Base-by-base conservation (phyloP, 2,888 invertebrate genomes). In the Netelia inedita region DNA sequence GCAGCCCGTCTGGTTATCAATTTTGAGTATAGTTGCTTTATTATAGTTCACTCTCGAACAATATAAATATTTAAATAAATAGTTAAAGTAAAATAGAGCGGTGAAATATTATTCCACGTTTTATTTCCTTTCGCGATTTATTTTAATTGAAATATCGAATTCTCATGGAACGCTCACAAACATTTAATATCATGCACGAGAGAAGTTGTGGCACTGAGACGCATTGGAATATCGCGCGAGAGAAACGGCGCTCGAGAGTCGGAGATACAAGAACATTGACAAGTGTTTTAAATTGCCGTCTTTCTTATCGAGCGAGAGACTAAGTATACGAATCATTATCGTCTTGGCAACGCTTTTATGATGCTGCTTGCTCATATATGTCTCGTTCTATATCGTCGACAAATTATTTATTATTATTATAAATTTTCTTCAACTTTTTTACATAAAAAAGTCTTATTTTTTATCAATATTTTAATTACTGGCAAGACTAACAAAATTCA, bases 201-300 rank as follows among this genome's bases (percentile, higher is more conserved):
- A 14, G 2, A 46, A 46, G 46, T 46, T 46, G 14, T 46, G 14
- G 14, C 3, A 46, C 46, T 46, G 46, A 14, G 1, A 14, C 2
- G 11, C 3, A 14, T 2, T 46, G 46, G 50, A 81, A 80, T 41
- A 57, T 65, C 21, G 23, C 21, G 16, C 35, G 57, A 14, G 46
- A 55, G 69, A 28, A 21, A 55, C 55, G 71, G 63, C 55, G 43
- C 35, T 55, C 19, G 57, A 21, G 21, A 16, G 43, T 46, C 71
- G 46, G 35, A 72, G 43, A 79, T 73, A 78, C 72, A 72, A 74
- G 78, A 73, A 50, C 61, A 59, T 73, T 57, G 76, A 55, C 68
- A 83, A 85, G 83, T 83, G 79, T 73, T 80, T 71, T 14, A 68
- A 81, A 85, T 85, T 80, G 76, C 59, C 16, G 68, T 57, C 74